phyloP scores from a whole-genome alignment of 2,797 vertebrate genomes.

The Megalops cyprinoides region DNA sequence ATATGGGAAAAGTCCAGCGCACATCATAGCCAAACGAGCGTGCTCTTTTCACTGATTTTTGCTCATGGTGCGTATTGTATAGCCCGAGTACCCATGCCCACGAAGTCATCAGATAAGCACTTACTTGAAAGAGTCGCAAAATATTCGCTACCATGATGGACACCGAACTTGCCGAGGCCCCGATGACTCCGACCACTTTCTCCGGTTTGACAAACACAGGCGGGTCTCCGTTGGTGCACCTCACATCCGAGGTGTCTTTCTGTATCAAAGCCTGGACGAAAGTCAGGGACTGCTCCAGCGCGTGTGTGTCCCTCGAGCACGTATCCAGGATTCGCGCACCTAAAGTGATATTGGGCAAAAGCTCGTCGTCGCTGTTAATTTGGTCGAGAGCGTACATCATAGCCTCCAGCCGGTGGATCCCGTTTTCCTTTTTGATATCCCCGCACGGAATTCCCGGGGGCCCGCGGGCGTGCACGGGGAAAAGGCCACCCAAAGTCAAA shows the following conservation, averaged over 20 bases:
- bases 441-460: slow-evolving; percentile 70
- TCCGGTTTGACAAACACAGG: slow-evolving; percentile 81
- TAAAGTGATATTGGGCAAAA: slow-evolving; percentile 81
- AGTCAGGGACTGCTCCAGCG: slow-evolving; percentile 82
- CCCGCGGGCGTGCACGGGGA: slow-evolving; percentile 79
- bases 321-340: slow-evolving; percentile 82
- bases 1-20: no score
- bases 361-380: slow-evolving; percentile 82
- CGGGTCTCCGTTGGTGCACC: slow-evolving; percentile 82
- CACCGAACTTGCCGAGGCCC: slow-evolving; percentile 79
- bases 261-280: slow-evolving; percentile 84
- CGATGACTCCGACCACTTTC: slow-evolving; percentile 81
- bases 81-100: no score
- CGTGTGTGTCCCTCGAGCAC: slow-evolving; percentile 82
- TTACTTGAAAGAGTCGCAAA: slow-evolving; percentile 83
- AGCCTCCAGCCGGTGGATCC: slow-evolving; percentile 82
- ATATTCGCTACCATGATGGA: slow-evolving; percentile 86
- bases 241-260: slow-evolving; percentile 81
- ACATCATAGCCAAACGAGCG: no score
- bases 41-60: no score
- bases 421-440: slow-evolving; percentile 78
- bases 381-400: slow-evolving; percentile 84
- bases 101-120: slow-evolving; percentile 30
- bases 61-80: no score
- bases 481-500: slow-evolving; percentile 80